Evolutionary conservation across 2,888 invertebrate species (phyloP).

Genomic region (Sesia apiformis): DNA sequence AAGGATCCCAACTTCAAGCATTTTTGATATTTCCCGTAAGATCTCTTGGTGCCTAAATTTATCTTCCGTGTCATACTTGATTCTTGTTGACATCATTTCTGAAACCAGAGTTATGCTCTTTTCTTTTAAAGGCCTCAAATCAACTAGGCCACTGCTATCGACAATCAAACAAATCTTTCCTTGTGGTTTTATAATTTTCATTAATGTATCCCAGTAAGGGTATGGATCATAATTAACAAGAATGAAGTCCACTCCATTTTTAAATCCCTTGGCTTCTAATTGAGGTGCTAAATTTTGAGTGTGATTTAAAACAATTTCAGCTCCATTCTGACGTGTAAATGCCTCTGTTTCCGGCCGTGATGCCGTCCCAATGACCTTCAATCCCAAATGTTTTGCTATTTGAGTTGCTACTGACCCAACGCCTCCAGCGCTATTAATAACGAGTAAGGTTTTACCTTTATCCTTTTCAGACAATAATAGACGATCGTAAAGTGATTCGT

Average conservation of each 20-base stretch:
- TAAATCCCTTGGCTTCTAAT: constrained; percentile 36
- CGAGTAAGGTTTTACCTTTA: constrained; percentile 43
- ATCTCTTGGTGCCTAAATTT: constrained; percentile 45
- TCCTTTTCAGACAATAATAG: constrained; percentile 47
- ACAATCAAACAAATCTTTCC: constrained; percentile 57
- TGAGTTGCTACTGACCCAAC: constrained; percentile 59
- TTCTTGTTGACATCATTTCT: constrained; percentile 53
- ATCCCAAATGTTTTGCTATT: constrained; percentile 42
- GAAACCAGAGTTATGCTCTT: constrained; percentile 53
- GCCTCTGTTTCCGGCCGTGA: constrained; percentile 42
- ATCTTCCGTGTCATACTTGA: constrained; percentile 53
- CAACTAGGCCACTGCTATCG: constrained; percentile 46
- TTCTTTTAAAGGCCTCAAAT: constrained; percentile 43
- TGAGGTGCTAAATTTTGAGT: constrained; percentile 41
- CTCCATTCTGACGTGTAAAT: constrained; percentile 40
- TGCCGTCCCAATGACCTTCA: constrained; percentile 57
- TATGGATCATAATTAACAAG: constrained; percentile 56
- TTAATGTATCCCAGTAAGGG: constrained; percentile 55
- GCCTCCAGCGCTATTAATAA: constrained; percentile 60
- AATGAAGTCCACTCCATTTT: constrained; percentile 50
- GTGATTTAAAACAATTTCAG: constrained; percentile 49
- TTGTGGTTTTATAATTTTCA: constrained; percentile 49
- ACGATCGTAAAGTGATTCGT: constrained; percentile 48
- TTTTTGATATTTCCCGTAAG: constrained; percentile 34
- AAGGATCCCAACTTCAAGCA: constrained; percentile 42